Percentiles rank a stretch among this genome's conserved stretches.
Conservation (phyloP, 2,113 vertebrate genomes). For the Eleginops maclovinus region DNA sequence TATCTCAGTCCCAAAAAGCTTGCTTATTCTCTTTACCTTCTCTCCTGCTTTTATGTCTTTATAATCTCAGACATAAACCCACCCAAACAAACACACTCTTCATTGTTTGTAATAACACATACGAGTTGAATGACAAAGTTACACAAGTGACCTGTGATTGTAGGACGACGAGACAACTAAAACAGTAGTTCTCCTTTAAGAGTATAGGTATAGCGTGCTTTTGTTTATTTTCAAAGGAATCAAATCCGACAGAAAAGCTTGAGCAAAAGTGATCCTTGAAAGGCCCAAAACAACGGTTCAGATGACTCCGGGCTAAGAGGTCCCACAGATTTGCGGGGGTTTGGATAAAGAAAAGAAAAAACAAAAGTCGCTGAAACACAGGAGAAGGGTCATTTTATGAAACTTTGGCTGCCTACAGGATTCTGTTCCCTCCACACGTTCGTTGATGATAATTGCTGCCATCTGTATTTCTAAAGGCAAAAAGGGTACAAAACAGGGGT, state of each 20-base stretch:
- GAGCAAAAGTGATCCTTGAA: slow-evolving; percentile 41
- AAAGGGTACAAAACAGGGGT: slow-evolving; percentile 9
- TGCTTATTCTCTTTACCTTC: neutral
- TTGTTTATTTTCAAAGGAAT: slow-evolving; percentile 70
- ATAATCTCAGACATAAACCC: slow-evolving; percentile 42
- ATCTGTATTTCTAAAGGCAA: slow-evolving; percentile 42
- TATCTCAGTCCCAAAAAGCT: slow-evolving; percentile 12
- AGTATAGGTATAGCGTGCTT: slow-evolving; percentile 47
- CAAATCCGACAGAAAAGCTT: slow-evolving; percentile 48
- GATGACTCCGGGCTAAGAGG: slow-evolving; percentile 46
- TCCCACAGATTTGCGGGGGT: slow-evolving; percentile 29
- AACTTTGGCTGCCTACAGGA: slow-evolving; percentile 42
- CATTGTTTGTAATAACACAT: slow-evolving; percentile 48
- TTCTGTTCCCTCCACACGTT: slow-evolving; percentile 44
- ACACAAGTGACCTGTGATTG: slow-evolving; percentile 55
- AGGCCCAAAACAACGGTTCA: slow-evolving; percentile 57
- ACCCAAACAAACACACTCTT: slow-evolving; percentile 48
- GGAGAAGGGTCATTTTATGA: slow-evolving; percentile 59
- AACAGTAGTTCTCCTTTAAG: slow-evolving; percentile 54
- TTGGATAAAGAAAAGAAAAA: slow-evolving; percentile 55
- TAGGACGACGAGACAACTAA: slow-evolving; percentile 38
- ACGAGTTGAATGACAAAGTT: slow-evolving; percentile 42
- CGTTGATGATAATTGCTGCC: slow-evolving; percentile 63
- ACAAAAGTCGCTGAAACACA: slow-evolving; percentile 59
- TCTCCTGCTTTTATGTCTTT: slow-evolving; percentile 21